phyloP scores from a whole-genome alignment of 2,888 invertebrate species.

The Sminthurinus aureus region DNA sequence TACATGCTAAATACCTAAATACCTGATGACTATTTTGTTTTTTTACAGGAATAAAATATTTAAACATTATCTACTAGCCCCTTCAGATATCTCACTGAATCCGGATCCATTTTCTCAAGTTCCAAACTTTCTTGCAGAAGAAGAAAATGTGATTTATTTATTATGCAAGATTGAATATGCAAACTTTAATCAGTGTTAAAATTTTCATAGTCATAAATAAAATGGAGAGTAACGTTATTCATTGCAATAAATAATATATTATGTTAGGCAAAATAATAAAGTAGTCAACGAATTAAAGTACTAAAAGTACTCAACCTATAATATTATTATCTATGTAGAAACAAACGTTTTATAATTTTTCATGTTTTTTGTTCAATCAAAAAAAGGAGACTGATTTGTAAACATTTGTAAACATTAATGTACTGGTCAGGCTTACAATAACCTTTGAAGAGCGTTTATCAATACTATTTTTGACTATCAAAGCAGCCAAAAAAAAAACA shows the following conservation, averaged over 20 bases:
- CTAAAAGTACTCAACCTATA: too few species aligned
- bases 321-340: too few species aligned
- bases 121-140: slow-evolving; percentile 31
- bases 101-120: slow-evolving; percentile 33
- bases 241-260: background rate
- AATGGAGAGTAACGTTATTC: background rate
- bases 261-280: background rate
- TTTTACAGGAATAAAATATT: slow-evolving; percentile 49
- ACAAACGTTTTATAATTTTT: too few species aligned
- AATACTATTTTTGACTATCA: too few species aligned
- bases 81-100: slow-evolving; percentile 34
- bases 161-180: slow-evolving; percentile 47
- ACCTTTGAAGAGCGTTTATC: too few species aligned
- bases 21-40: too few species aligned
- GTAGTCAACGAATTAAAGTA: background rate
- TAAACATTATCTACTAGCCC: slow-evolving; percentile 29
- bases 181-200: background rate
- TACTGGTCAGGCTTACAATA: too few species aligned
- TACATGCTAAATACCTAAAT: too few species aligned
- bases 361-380: too few species aligned
- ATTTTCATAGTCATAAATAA: background rate
- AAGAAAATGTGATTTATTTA: slow-evolving; percentile 44
- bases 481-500: background rate
- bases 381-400: background rate
- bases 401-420: too few species aligned